These are phyloP conservation scores for Rousettus leschenaultii DNA, from an alignment of 2,113 vertebrate species.

Conservation along the genomic window DNA sequence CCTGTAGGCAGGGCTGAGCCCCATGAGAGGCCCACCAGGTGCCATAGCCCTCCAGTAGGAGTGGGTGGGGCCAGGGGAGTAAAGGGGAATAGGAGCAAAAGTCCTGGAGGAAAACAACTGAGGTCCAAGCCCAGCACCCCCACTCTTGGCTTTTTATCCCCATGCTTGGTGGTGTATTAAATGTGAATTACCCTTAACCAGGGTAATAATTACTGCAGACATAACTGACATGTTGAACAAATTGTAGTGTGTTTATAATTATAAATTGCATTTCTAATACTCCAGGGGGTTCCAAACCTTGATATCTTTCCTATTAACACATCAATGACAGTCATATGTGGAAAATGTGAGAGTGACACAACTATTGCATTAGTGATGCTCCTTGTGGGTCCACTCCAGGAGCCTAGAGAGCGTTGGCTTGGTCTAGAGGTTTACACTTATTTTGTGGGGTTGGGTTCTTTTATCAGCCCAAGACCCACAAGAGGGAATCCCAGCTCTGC, in stretches of 20 bases:
- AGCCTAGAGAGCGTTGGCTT: neutral
- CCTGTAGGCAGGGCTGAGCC: neutral
- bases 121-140: neutral
- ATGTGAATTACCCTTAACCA: slow-evolving; percentile 70
- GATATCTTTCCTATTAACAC: slow-evolving; percentile 67
- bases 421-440: neutral
- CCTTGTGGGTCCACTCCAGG: neutral
- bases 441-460: neutral
- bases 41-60: fast-evolving
- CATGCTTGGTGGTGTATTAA: slow-evolving; percentile 35
- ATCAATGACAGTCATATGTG: slow-evolving; percentile 69
- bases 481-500: neutral
- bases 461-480: neutral
- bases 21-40: neutral
- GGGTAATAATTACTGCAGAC: slow-evolving; percentile 73
- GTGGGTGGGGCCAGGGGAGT: too few species aligned
- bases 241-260: slow-evolving; percentile 71
- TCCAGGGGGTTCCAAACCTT: slow-evolving; percentile 74
- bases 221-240: slow-evolving; percentile 66
- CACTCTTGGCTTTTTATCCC: slow-evolving; percentile 17
- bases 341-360: slow-evolving; percentile 60
- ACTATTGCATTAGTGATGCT: slow-evolving; percentile 27
- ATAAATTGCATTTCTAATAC: slow-evolving; percentile 70
- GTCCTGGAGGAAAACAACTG: neutral
- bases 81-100: neutral